Evolutionary conservation across 2,113 vertebrate species (phyloP), one percentile per base, ranked within the genome.

Genomic region (Calonectris borealis): DNA sequence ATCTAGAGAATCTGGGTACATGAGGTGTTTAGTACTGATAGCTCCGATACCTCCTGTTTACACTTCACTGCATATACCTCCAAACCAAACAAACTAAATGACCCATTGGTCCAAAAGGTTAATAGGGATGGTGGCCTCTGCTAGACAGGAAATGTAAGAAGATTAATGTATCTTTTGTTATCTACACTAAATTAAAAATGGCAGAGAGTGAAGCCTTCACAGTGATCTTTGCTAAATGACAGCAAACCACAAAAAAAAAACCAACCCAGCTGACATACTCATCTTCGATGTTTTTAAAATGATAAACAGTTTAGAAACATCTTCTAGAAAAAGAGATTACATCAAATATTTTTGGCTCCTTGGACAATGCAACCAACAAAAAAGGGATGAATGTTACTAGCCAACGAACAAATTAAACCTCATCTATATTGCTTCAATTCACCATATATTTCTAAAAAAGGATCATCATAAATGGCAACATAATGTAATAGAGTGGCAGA

Each of bases 91-190:
- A 17, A 11, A 25, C 61, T 34, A 79, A 55, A 17, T 3, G 11
- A 32, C 48, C 21, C 4, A 0, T 1, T 16, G 15, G 7, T 6
- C 58, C 65, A 13, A 9, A 25, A 69, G 36, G 27, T 29, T 29
- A 14, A 14, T 2, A 31, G 77, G 36, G 75, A 69, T 10, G 22
- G 19, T 21, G 46, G 32, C 19, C 65, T 66, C 86, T 31, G 51
- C 85, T 20, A 46, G 62, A 38, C 14, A 10, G 1, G 13, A 32
- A 65, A 25, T 1, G 4, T 24, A 12, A 13, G 64, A 24, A 46
- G 44, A 58, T 46, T 20, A 11, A 29, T 4, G 5, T 2, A n/a
- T 15, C 58, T 65, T 25, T 42, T 21, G 15, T 60, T 16, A 48
- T 15, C 60, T 11, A 22, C 31, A 18, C 34, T 27, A 20, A 65